A percentile compares a stretch with the other conserved stretches of the same genome.
Conservation (phyloP, 2,888 invertebrate species). For the Torymus tubicola region DNA sequence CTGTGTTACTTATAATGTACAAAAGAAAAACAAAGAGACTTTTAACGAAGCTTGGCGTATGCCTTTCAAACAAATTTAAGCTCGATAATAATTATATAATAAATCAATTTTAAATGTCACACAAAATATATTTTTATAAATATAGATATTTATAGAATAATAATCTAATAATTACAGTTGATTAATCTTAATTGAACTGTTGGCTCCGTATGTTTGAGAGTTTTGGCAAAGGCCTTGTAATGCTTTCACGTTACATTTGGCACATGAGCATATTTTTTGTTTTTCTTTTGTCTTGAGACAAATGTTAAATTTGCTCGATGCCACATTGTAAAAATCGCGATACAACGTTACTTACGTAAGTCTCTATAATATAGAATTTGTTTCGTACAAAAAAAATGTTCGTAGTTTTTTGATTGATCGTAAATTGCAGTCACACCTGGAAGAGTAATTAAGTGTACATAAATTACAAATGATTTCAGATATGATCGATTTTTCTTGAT, state of each 20-base stretch:
- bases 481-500: neutral
- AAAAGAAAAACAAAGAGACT: constrained; percentile 26
- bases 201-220: constrained; percentile 5
- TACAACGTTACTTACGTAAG: neutral
- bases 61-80: constrained; percentile 27
- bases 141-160: constrained; percentile 20
- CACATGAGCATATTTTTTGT: constrained; percentile 35
- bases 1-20: neutral
- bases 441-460: constrained; percentile 15
- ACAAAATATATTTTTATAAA: neutral
- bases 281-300: constrained; percentile 13
- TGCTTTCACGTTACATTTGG: constrained; percentile 28
- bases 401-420: constrained; percentile 31
- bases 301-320: constrained; percentile 17
- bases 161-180: constrained; percentile 32
- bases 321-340: neutral
- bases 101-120: constrained; percentile 14
- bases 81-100: constrained; percentile 18
- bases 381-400: constrained; percentile 42
- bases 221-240: constrained; percentile 2
- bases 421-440: neutral
- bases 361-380: constrained; percentile 21
- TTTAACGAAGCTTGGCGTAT: constrained; percentile 30
- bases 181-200: neutral
- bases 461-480: constrained; percentile 29